Percentiles rank a stretch among this genome's conserved stretches.
These are phyloP conservation scores for Ptiloglossa arizonensis DNA, from an alignment of 1,140 invertebrate genomes.

Conservation along the genomic window DNA sequence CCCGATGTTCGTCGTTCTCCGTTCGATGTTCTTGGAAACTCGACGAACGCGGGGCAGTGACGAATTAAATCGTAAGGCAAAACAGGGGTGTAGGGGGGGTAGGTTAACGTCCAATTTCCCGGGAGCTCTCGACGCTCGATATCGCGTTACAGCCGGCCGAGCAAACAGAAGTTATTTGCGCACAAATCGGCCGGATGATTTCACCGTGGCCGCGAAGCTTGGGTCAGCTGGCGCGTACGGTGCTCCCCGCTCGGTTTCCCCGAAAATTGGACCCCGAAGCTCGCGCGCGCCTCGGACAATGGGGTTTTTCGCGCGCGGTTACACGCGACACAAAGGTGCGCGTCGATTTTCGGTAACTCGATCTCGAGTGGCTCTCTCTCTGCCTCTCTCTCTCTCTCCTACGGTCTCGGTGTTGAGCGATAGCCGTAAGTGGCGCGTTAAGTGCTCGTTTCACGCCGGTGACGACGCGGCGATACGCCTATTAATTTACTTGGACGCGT, in stretches of 20 bases:
- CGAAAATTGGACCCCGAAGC: slow-evolving; percentile 57
- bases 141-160: background rate
- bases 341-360: slow-evolving; percentile 81
- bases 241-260: slow-evolving; percentile 56
- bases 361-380: slow-evolving; percentile 81
- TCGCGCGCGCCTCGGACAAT: slow-evolving; percentile 39
- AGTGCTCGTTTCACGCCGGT: slow-evolving; percentile 80
- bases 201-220: background rate
- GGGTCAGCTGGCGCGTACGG: slow-evolving; percentile 16
- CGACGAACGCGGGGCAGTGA: no score
- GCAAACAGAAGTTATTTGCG: background rate
- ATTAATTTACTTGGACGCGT: slow-evolving; percentile 77
- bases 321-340: slow-evolving; percentile 66
- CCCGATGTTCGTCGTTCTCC: no score
- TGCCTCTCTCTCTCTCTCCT: no score
- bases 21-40: no score
- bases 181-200: background rate
- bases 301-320: slow-evolving; percentile 12
- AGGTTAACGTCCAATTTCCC: background rate
- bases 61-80: no score
- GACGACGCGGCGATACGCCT: slow-evolving; percentile 76
- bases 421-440: slow-evolving; percentile 77
- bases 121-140: background rate
- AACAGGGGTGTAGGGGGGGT: no score
- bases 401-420: slow-evolving; percentile 79